Base-by-base conservation (phyloP, 1,140 invertebrate species). In the Sinella curviseta region DNA sequence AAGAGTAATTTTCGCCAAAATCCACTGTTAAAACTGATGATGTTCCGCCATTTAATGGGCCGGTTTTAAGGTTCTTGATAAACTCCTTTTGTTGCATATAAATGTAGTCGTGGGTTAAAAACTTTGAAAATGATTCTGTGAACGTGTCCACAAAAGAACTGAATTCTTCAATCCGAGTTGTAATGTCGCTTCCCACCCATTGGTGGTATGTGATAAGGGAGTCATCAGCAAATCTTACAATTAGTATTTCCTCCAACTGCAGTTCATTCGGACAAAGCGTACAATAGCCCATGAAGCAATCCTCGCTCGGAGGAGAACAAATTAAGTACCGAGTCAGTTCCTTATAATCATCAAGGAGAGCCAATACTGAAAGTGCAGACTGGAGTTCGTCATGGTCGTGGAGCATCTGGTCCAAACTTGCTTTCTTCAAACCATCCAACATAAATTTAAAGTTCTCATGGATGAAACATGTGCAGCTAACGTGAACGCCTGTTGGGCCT, bases 1-100 rank as follows among this genome's bases (percentile, higher is more conserved):
- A n/a, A n/a, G n/a, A n/a, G n/a, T n/a, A n/a, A n/a, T n/a, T n/a
- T n/a, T n/a, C 83, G 73, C 85, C 84, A 83, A 86, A 85, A 80
- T 86, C 85, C n/a, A 82, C 82, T 8, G 4, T 67, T 67, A 67
- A 4, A 8, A 67, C 24, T 12, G 24, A 8, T 12, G 4, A 12
- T 4, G n/a, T 67, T 67, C 4, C 4, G 60, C 24, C n/a, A 24
- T 24, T 12, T 8, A 24, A 24, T 67, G n/a, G 12, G 12, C 4
- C 60, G 8, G 60, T 12, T 30, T 67, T 67, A 8, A 30, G 12
- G 8, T 67, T 12, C 4, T 8, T 12, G 4, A 67, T 67, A 30
- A 67, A 67, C 28, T 24, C 8, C 24, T 67, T 67, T 24, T 67
- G 60, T 30, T 24, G n/a, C 28, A 4, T 24, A 30, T 67, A 24